Evolutionary conservation across 2,888 invertebrate genomes (phyloP).

Genomic region (Scaptomyza reducta): DNA sequence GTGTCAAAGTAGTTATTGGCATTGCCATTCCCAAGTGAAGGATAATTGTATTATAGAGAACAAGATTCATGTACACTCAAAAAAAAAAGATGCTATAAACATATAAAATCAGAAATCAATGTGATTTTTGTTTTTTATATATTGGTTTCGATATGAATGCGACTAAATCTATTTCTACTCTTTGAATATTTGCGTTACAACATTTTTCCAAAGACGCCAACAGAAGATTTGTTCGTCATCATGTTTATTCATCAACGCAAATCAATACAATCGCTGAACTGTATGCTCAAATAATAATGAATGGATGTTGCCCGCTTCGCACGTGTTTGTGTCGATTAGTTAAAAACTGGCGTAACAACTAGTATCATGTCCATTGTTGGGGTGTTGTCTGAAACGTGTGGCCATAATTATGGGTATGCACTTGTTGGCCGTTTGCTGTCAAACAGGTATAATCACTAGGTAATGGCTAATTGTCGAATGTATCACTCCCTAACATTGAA

Average conservation of each 20-base stretch:
- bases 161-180: too few species aligned
- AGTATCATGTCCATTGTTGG: conserved; percentile 31
- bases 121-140: too few species aligned
- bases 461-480: conserved; percentile 60
- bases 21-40: too few species aligned
- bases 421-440: conserved; percentile 28
- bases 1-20: too few species aligned
- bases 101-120: too few species aligned
- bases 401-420: conserved; percentile 16
- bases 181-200: too few species aligned
- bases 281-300: conserved; percentile 34
- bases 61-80: background rate
- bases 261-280: conserved; percentile 33
- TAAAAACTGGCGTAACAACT: conserved; percentile 32
- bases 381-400: conserved; percentile 55
- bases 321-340: conserved; percentile 41
- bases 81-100: background rate
- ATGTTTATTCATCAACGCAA: too few species aligned
- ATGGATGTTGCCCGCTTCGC: conserved; percentile 36
- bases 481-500: conserved; percentile 48
- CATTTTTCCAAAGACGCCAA: too few species aligned
- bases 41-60: too few species aligned
- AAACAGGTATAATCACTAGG: conserved; percentile 64
- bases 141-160: too few species aligned
- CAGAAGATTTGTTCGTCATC: background rate